Percentiles rank a stretch among this genome's conserved stretches.
Evolutionary conservation across 2,888 invertebrate genomes (phyloP).

Genomic region (Cryptocheilus praepositus): DNA sequence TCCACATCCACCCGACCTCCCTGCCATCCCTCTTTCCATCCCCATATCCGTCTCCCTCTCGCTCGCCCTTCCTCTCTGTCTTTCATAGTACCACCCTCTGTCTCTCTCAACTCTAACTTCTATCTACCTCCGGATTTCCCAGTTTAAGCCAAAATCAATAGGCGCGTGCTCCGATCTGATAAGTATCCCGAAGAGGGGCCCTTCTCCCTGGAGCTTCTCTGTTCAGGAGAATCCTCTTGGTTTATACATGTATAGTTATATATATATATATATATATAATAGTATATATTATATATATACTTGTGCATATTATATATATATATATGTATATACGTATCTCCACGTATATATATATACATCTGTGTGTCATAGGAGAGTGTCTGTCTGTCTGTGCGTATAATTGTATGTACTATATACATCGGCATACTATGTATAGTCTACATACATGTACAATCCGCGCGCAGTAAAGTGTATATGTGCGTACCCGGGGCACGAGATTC

Average conservation of each 20-base stretch:
- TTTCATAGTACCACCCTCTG: neutral
- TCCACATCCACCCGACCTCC: constrained; percentile 3
- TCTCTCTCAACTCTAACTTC: constrained; percentile 42
- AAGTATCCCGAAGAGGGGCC: constrained; percentile 41
- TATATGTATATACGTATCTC: constrained; percentile 5
- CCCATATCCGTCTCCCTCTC: neutral
- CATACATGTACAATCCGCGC: too few relatives aligned
- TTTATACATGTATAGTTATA: neutral
- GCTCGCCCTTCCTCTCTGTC: constrained; percentile 10
- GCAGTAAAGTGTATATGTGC: too few relatives aligned
- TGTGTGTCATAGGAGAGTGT: neutral
- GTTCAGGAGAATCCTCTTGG: neutral
- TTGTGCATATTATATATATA: too few relatives aligned
- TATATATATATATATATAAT: neutral
- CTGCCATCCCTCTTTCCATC: neutral
- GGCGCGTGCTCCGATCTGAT: constrained; percentile 49
- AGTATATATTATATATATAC: constrained; percentile 2
- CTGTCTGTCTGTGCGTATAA: neutral
- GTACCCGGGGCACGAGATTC: constrained; percentile 9
- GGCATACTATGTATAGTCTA: too few relatives aligned
- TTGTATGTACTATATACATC: too few relatives aligned
- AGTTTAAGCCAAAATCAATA: constrained; percentile 56
- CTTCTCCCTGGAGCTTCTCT: constrained; percentile 14
- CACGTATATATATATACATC: too few relatives aligned
- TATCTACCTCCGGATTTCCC: constrained; percentile 43